These are phyloP conservation scores for Ormyrus labotus DNA, from an alignment of 2,888 invertebrate genomes.

Conservation along the genomic window DNA sequence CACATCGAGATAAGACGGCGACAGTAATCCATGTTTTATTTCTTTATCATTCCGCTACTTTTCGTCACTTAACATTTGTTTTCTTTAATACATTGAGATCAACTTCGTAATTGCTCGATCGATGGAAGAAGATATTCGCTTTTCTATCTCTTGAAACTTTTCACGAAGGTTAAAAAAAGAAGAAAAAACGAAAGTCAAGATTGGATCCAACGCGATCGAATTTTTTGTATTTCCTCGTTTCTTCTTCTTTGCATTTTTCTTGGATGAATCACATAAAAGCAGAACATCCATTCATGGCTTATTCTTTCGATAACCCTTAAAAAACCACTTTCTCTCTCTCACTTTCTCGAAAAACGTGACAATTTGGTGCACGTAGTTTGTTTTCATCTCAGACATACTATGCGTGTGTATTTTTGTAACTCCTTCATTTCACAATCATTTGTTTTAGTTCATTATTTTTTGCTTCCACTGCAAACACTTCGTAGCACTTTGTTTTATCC, in stretches of 20 bases:
- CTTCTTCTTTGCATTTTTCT: constrained; percentile 6
- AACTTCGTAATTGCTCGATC: constrained; percentile 50
- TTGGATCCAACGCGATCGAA: constrained; percentile 17
- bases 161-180: constrained; percentile 23
- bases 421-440: constrained; percentile 14
- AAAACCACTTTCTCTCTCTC: constrained; percentile 17
- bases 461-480: neutral
- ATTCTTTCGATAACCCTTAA: neutral
- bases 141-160: constrained; percentile 19
- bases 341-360: neutral
- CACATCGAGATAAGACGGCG: constrained; percentile 32
- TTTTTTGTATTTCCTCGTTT: constrained; percentile 2
- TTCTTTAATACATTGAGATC: constrained; percentile 50
- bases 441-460: constrained; percentile 16
- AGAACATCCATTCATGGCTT: neutral
- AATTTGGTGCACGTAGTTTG: neutral
- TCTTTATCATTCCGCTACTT: neutral
- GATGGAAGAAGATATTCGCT: constrained; percentile 38
- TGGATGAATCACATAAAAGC: neutral
- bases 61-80: constrained; percentile 5
- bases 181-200: constrained; percentile 23
- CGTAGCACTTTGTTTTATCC: neutral
- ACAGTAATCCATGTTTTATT: constrained; percentile 19
- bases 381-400: neutral
- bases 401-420: constrained; percentile 1